Evolutionary conservation across 2,888 invertebrate genomes (phyloP).

Genomic region (Cataglyphis altisquamis): DNA sequence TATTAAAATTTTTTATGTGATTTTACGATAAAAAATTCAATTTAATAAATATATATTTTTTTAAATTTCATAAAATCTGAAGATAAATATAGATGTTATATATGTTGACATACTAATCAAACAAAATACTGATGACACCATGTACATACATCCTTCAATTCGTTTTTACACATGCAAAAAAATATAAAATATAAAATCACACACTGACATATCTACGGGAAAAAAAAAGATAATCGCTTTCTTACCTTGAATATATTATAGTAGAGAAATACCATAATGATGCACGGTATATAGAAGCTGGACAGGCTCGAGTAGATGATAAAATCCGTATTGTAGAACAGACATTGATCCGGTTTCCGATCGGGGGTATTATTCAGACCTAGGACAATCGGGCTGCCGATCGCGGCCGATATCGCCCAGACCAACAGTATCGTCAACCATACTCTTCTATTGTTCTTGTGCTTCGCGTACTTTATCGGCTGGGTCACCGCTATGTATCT

Average conservation of each 20-base stretch:
- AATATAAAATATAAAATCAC: background rate
- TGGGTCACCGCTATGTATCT: slow-evolving; percentile 99
- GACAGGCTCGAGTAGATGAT: slow-evolving; percentile 99
- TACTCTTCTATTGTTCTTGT: slow-evolving; percentile 98
- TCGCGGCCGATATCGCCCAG: slow-evolving; percentile 98
- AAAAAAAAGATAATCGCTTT: slow-evolving; percentile 53
- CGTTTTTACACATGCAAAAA: background rate
- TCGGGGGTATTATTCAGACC: slow-evolving; percentile 98
- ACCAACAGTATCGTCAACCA: slow-evolving; percentile 98
- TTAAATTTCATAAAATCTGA: background rate
- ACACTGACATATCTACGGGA: background rate
- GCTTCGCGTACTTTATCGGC: slow-evolving; percentile 99
- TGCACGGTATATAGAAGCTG: slow-evolving; percentile 99
- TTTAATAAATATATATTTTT: background rate
- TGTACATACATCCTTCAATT: background rate
- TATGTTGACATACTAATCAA: background rate
- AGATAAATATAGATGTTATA: background rate
- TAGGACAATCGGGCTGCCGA: slow-evolving; percentile 98
- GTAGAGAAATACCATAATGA: slow-evolving; percentile 99
- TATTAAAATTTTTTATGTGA: background rate
- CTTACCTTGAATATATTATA: slow-evolving; percentile 98
- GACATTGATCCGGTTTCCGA: slow-evolving; percentile 94
- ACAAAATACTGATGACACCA: background rate
- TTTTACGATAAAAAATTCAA: slow-evolving; percentile 1
- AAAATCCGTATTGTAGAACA: slow-evolving; percentile 99